Percentiles rank a stretch among this genome's conserved stretches.
Evolutionary conservation across 1,140 invertebrate species (phyloP).

Genomic region (Eumaeus atala): DNA sequence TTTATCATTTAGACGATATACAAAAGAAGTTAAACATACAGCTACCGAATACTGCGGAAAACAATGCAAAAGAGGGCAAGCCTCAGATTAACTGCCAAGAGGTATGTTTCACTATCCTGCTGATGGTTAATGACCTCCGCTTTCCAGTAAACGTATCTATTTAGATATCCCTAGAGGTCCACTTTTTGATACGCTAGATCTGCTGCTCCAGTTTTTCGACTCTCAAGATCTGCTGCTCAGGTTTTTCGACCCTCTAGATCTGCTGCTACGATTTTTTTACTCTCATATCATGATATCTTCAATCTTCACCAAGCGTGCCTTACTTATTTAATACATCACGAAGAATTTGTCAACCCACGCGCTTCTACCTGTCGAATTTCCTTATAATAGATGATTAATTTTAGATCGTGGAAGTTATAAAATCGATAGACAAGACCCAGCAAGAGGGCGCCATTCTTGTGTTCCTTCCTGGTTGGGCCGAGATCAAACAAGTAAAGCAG

Average conservation of each 20-base stretch:
- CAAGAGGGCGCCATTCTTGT: conserved; percentile 88
- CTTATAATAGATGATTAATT: conserved; percentile 7
- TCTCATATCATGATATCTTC: too few species aligned
- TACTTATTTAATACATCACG: too few species aligned
- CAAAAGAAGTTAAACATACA: conserved; percentile 37
- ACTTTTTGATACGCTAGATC: too few species aligned
- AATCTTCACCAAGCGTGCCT: too few species aligned
- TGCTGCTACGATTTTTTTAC: neutral
- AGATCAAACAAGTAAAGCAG: conserved; percentile 83
- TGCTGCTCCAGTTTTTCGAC: neutral
- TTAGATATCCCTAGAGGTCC: too few species aligned
- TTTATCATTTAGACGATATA: conserved; percentile 88
- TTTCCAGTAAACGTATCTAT: conserved; percentile 2
- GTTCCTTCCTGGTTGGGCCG: conserved; percentile 88
- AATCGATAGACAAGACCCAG: conserved; percentile 57
- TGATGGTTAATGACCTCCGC: too few species aligned
- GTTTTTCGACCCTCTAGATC: too few species aligned
- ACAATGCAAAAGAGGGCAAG: conserved; percentile 35
- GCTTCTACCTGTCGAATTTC: too few species aligned
- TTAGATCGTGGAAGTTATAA: conserved; percentile 56
- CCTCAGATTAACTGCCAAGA: conserved; percentile 49
- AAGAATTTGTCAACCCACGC: too few species aligned
- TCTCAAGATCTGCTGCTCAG: neutral
- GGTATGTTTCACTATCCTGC: conserved; percentile 27
- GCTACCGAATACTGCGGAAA: conserved; percentile 35